Evolutionary conservation across 1,140 invertebrate genomes (phyloP).

Genomic region (Drosophila novamexicana): DNA sequence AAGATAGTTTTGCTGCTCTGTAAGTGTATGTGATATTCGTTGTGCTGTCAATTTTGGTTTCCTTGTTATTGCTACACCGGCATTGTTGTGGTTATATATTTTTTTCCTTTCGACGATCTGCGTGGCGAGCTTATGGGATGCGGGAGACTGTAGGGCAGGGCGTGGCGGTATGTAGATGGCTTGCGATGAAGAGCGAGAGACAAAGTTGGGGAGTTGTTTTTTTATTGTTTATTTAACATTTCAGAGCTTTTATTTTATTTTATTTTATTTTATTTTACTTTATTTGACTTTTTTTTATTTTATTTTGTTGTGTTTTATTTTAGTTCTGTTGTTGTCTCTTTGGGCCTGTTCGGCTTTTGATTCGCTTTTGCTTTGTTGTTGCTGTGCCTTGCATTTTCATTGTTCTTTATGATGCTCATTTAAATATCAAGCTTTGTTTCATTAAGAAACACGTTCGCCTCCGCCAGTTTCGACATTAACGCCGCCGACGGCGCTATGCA

Average conservation of each 20-base stretch:
- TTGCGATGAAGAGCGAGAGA: not conserved
- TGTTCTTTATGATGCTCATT: constrained; percentile 81
- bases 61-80: constrained; percentile 33
- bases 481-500: constrained; percentile 79
- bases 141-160: not conserved
- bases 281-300: constrained; percentile 4
- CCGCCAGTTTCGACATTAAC: constrained; percentile 79
- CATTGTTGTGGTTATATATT: constrained; percentile 42
- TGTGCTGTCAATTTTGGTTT: constrained; percentile 15
- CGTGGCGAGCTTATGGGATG: constrained; percentile 2
- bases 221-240: constrained; percentile 81
- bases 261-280: constrained; percentile 5
- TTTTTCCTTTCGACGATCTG: constrained; percentile 14
- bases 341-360: constrained; percentile 48
- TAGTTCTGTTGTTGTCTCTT: constrained; percentile 14
- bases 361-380: constrained; percentile 61
- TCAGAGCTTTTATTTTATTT: constrained; percentile 64
- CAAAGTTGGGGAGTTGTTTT: constrained; percentile 45
- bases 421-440: constrained; percentile 83
- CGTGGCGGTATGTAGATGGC: constrained; percentile 30
- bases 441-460: constrained; percentile 81
- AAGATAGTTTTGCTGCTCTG: no score
- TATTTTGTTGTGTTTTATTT: constrained; percentile 8
- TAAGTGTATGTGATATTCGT: constrained; percentile 6
- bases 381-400: constrained; percentile 72